A percentile compares a stretch with the other conserved stretches of the same genome.
phyloP scores from a whole-genome alignment of 2,888 invertebrate genomes.

The Xanthorhoe designata region DNA sequence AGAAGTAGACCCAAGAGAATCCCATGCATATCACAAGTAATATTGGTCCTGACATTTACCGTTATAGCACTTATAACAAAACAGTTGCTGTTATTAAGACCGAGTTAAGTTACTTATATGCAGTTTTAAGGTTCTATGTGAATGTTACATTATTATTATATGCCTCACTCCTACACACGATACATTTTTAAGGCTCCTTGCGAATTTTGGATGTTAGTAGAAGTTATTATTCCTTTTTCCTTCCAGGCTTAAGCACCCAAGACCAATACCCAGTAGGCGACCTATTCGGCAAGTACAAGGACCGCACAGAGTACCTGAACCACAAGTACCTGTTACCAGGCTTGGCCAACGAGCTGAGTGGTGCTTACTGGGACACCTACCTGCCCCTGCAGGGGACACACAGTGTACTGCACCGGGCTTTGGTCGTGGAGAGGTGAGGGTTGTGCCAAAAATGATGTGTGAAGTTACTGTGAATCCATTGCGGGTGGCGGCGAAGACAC shows the following conservation, averaged over 20 bases:
- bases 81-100: too few relatives aligned
- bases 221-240: not conserved
- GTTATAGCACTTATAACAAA: too few relatives aligned
- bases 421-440: slow-evolving; percentile 90
- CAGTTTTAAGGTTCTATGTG: too few relatives aligned
- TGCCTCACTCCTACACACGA: too few relatives aligned
- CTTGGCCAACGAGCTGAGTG: slow-evolving; percentile 89
- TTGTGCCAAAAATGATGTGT: too few relatives aligned
- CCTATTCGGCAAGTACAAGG: slow-evolving; percentile 93
- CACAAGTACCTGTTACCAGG: slow-evolving; percentile 89
- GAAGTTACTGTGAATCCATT: too few relatives aligned
- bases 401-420: slow-evolving; percentile 92
- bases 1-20: not conserved
- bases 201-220: not conserved
- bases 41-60: too few relatives aligned
- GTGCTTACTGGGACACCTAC: slow-evolving; percentile 93
- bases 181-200: too few relatives aligned
- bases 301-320: slow-evolving; percentile 88
- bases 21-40: too few relatives aligned
- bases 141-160: too few relatives aligned
- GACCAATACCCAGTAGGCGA: slow-evolving; percentile 97
- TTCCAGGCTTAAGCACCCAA: slow-evolving; percentile 90
- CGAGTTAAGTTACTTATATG: too few relatives aligned
- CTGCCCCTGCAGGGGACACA: slow-evolving; percentile 92
- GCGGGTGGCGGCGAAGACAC: too few relatives aligned